Conservation (phyloP, 2,113 vertebrate genomes). For the Pterocles burchelli region DNA sequence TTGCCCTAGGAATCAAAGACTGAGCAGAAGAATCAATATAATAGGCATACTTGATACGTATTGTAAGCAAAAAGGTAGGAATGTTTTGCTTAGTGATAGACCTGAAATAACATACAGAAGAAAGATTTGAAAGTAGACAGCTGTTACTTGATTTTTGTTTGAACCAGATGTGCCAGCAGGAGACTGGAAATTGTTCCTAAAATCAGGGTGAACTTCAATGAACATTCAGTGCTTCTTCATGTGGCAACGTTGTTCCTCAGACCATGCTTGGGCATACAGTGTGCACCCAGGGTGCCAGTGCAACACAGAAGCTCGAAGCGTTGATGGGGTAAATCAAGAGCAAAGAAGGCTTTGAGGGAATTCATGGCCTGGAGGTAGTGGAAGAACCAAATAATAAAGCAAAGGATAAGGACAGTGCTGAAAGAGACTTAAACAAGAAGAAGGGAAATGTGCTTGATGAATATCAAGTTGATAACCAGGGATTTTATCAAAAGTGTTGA, state of each 20-base stretch:
- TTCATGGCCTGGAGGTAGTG: not conserved
- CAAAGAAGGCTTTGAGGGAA: not conserved
- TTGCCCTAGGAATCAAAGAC: not conserved
- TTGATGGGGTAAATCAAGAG: not conserved
- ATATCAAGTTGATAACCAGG: not conserved
- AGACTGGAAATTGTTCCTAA: not conserved
- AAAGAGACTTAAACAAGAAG: not conserved
- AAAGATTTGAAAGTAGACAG: not conserved
- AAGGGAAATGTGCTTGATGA: not conserved
- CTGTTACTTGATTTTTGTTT: not conserved
- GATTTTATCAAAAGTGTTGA: not conserved
- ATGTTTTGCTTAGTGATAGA: not conserved
- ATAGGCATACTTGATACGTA: not conserved
- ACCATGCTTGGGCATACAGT: rapidly evolving
- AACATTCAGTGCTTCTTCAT: not conserved
- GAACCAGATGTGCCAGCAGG: not conserved
- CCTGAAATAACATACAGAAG: not conserved
- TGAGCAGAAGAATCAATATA: not conserved
- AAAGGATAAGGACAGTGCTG: not conserved
- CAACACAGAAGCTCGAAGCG: not conserved
- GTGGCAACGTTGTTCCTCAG: not conserved
- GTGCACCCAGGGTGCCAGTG: not conserved
- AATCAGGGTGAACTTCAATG: not conserved
- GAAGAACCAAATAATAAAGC: not conserved
- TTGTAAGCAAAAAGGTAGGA: not conserved